A percentile compares a stretch with the other conserved stretches of the same genome.
Evolutionary conservation across 2,888 invertebrate species (phyloP).

Genomic region (Tholera decimalis): DNA sequence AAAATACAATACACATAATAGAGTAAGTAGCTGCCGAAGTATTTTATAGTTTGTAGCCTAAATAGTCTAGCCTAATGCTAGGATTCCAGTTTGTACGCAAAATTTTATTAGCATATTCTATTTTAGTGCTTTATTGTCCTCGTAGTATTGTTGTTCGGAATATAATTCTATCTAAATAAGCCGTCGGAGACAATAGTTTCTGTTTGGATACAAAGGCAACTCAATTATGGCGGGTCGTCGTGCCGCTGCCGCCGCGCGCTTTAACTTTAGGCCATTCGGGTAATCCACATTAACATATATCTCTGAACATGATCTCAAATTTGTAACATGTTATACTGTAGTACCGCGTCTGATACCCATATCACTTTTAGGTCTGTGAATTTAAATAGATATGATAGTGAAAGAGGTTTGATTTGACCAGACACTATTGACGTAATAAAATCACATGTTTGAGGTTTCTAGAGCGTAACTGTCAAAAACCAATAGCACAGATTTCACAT

Average conservation of each 20-base stretch:
- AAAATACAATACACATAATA: too few relatives aligned
- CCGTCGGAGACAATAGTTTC: slow-evolving; percentile 42
- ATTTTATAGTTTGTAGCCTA: background rate
- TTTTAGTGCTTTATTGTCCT: slow-evolving; percentile 39
- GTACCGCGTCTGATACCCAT: background rate
- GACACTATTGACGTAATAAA: slow-evolving; percentile 5
- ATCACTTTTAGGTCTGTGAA: slow-evolving; percentile 21
- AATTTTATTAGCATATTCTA: slow-evolving; percentile 20
- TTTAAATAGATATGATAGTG: slow-evolving; percentile 4
- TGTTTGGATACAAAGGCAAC: slow-evolving; percentile 51
- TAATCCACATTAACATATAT: slow-evolving; percentile 51
- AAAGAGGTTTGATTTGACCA: background rate
- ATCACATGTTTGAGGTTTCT: background rate
- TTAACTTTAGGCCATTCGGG: slow-evolving; percentile 29
- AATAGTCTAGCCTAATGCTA: background rate
- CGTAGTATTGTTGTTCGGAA: slow-evolving; percentile 15
- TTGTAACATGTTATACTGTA: slow-evolving; percentile 30
- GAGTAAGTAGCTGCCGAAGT: too few relatives aligned
- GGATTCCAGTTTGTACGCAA: background rate
- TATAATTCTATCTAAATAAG: slow-evolving; percentile 30
- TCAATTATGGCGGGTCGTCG: slow-evolving; percentile 44
- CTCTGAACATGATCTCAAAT: slow-evolving; percentile 38
- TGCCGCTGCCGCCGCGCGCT: slow-evolving; percentile 8
- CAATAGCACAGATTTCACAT: slow-evolving; percentile 7
- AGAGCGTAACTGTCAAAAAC: background rate